Evolutionary conservation across 92 coral and sea anemone species (phyloP), one percentile per base, ranked within the genome.

Genomic region (Heliopora coerulea): DNA sequence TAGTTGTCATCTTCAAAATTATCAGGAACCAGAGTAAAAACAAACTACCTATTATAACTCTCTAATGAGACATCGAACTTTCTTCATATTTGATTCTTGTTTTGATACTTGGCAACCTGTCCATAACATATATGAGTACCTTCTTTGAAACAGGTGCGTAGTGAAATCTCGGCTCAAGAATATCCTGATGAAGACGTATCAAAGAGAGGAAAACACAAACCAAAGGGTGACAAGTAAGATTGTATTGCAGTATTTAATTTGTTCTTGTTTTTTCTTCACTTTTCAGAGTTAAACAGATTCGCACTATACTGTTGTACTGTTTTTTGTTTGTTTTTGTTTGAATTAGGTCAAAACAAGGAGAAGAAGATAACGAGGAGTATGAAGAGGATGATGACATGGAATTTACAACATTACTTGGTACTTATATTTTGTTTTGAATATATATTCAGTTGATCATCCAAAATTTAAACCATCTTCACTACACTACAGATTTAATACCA

Each of bases 391-490:
- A 93, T 64, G 83, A 84, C 27, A 86, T 82, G 49, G 96, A 90
- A 65, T 93, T 89, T 61, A 80, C 84, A 74, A 90, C 98, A 34
- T 80, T 86, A 56, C 65, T 89, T 40, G 98, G 98, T 93, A 85
- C 52, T 6, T 15, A 6, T 46, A 46, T 4, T 11, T 11, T 37
- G 4, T 37, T 37, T 37, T 4, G 42, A 11, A 37, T 37, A 37
- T 37, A n/a, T n/a, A n/a, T n/a, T n/a, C n/a, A n/a, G n/a, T n/a
- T n/a, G n/a, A n/a, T n/a, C n/a, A n/a, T n/a, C n/a, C n/a, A n/a
- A n/a, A n/a, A n/a, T n/a, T n/a, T n/a, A n/a, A n/a, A n/a, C n/a
- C n/a, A n/a, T n/a, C n/a, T n/a, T n/a, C n/a, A n/a, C n/a, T n/a
- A n/a, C n/a, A n/a, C n/a, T n/a, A n/a, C n/a, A n/a, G n/a, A n/a